phyloP scores from a whole-genome alignment of 2,888 invertebrate genomes.

The Ochropacha duplaris region DNA sequence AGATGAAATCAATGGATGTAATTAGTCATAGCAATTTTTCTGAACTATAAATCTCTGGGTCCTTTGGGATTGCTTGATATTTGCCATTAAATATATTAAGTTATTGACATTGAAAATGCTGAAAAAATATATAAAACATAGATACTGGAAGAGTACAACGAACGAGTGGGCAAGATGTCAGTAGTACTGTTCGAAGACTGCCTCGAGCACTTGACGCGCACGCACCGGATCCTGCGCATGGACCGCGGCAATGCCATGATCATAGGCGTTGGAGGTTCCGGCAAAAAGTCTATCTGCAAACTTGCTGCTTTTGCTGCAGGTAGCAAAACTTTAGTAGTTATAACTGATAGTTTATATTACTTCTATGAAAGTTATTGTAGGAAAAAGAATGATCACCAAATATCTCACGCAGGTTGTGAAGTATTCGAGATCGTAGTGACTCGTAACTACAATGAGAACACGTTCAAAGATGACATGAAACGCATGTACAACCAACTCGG shows the following conservation, averaged over 20 bases:
- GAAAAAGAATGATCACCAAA: no score
- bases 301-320: conserved; percentile 93
- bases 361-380: conserved; percentile 1
- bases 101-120: not conserved
- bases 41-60: no score
- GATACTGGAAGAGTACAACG: conserved; percentile 94
- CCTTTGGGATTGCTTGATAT: no score
- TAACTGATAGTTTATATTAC: no score
- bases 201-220: conserved; percentile 93
- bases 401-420: conserved; percentile 83
- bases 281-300: conserved; percentile 91
- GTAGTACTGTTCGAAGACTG: conserved; percentile 96
- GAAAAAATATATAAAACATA: conserved; percentile 42
- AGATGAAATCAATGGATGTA: no score
- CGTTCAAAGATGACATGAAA: conserved; percentile 95
- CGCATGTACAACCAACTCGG: conserved; percentile 89
- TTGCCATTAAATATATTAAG: no score
- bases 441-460: conserved; percentile 92
- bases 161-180: conserved; percentile 87
- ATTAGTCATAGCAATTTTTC: no score
- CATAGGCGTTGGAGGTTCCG: conserved; percentile 95
- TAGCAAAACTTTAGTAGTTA: no score
- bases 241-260: conserved; percentile 92
- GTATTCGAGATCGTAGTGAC: conserved; percentile 91
- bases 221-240: conserved; percentile 93